Conservation (phyloP, 2,888 invertebrate genomes). For the Hirtodrosophila trivittata region DNA sequence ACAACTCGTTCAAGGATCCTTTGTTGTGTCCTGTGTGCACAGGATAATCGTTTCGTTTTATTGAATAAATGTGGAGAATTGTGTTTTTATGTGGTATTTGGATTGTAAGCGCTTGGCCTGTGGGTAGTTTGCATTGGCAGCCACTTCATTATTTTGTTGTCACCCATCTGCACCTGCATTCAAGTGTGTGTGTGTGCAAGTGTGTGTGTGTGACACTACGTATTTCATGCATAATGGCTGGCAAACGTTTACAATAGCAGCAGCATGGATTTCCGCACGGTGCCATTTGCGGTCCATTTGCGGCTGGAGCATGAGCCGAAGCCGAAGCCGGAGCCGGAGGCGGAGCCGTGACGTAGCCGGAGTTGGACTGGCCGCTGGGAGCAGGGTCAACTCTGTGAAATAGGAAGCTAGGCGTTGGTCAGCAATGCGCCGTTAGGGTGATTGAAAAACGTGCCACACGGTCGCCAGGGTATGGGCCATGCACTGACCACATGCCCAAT, state of each 20-base stretch:
- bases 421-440: slow-evolving; percentile 72
- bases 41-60: slow-evolving; percentile 22
- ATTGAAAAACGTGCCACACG: slow-evolving; percentile 72
- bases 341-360: neutral
- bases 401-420: slow-evolving; percentile 24
- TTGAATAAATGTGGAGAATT: slow-evolving; percentile 18
- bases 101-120: slow-evolving; percentile 29
- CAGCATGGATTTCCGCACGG: slow-evolving; percentile 77
- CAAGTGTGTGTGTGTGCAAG: slow-evolving; percentile 4
- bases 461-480: slow-evolving; percentile 1
- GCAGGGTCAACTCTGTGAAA: slow-evolving; percentile 4
- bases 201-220: slow-evolving; percentile 39
- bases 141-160: slow-evolving; percentile 68
- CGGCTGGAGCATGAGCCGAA: slow-evolving; percentile 31
- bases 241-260: slow-evolving; percentile 76
- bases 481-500: slow-evolving; percentile 41
- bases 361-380: neutral
- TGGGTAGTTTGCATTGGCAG: slow-evolving; percentile 54
- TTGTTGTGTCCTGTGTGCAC: too few relatives aligned
- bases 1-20: too few relatives aligned
- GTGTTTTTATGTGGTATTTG: slow-evolving; percentile 39
- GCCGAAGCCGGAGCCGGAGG: neutral
- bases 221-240: slow-evolving; percentile 76
- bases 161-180: slow-evolving; percentile 47
- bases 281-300: slow-evolving; percentile 77